These are phyloP conservation scores for Onychomys leucogaster DNA, from an alignment of 2,797 vertebrate species.

Conservation along the genomic window DNA sequence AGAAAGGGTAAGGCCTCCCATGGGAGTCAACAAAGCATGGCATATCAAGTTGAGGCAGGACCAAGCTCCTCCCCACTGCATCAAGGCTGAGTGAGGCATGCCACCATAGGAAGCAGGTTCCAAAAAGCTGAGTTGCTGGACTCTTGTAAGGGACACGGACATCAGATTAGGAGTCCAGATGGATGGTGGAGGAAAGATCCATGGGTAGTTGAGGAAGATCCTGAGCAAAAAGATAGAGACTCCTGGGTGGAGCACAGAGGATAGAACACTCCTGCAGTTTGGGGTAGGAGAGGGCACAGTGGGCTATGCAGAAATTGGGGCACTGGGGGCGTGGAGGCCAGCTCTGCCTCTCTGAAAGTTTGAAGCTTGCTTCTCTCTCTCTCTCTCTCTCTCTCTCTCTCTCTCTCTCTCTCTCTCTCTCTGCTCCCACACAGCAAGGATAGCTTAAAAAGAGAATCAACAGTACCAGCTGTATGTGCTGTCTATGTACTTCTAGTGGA, in stretches of 20 bases:
- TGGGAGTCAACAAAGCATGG: too few species aligned
- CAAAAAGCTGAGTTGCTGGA: background rate
- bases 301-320: background rate
- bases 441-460: background rate
- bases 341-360: constrained; percentile 22
- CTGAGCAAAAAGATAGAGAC: background rate
- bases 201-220: background rate
- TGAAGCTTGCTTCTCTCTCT: background rate
- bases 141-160: background rate
- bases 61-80: too few species aligned
- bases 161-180: background rate
- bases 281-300: fast-evolving
- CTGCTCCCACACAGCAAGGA: background rate
- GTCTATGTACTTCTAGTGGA: background rate
- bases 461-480: background rate
- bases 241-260: too few species aligned
- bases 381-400: too few species aligned
- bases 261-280: background rate
- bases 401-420: too few species aligned
- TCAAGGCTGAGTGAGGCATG: too few species aligned
- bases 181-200: background rate
- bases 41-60: too few species aligned
- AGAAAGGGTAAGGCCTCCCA: too few species aligned
- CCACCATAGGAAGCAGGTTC: too few species aligned
- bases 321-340: background rate